Conservation (phyloP, 2,888 invertebrate genomes). For the Hemaris fuciformis region DNA sequence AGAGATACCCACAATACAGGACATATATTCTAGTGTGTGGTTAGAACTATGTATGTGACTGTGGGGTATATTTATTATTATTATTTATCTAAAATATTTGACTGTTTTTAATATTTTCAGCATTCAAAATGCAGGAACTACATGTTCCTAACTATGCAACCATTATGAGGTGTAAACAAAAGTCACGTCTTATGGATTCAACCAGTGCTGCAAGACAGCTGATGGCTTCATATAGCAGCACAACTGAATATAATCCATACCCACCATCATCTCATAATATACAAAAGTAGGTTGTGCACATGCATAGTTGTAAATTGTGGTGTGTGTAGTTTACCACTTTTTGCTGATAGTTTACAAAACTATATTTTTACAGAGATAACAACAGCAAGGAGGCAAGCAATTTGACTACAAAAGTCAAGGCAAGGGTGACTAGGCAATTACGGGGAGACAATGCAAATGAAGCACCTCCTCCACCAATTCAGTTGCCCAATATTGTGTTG, state of each 20-base stretch:
- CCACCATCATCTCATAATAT: constrained; percentile 22
- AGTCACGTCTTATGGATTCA: constrained; percentile 82
- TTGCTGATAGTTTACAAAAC: too few relatives aligned
- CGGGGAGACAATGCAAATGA: constrained; percentile 35
- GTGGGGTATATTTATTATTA: too few relatives aligned
- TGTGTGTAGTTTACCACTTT: not conserved
- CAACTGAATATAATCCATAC: constrained; percentile 44
- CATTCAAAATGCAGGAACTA: constrained; percentile 73
- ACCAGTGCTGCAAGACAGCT: constrained; percentile 84
- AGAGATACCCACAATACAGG: too few relatives aligned
- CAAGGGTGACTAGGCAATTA: constrained; percentile 44
- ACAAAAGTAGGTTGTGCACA: constrained; percentile 26
- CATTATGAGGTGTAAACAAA: constrained; percentile 82
- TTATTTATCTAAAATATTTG: not conserved
- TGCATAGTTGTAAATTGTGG: not conserved
- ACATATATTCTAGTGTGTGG: too few relatives aligned
- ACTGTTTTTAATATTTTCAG: constrained; percentile 34
- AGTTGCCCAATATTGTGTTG: constrained; percentile 52
- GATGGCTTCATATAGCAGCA: constrained; percentile 78
- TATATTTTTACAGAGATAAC: constrained; percentile 46
- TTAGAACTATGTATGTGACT: too few relatives aligned
- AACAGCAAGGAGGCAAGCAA: constrained; percentile 34
- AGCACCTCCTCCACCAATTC: constrained; percentile 35
- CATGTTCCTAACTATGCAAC: constrained; percentile 84
- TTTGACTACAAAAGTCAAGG: constrained; percentile 54